phyloP scores from a whole-genome alignment of 2,113 vertebrate genomes.

The Hyaena hyaena region DNA sequence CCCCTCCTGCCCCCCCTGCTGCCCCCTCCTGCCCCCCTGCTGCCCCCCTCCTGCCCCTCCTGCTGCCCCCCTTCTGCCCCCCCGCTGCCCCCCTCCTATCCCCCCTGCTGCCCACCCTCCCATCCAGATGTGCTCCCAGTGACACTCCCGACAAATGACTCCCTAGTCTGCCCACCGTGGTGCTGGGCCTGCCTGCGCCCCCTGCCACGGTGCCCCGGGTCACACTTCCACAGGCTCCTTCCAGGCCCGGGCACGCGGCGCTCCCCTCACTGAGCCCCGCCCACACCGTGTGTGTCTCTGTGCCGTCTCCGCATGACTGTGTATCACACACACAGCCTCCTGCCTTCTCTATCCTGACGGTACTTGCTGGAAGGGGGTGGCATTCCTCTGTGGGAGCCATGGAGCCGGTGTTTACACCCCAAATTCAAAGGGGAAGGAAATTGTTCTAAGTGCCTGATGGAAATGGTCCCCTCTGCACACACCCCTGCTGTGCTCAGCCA shows the following conservation, averaged over 20 bases:
- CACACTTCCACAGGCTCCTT: neutral
- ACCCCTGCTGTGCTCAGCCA: rapidly evolving
- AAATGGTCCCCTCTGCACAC: rapidly evolving
- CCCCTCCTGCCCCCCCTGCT: too few species aligned
- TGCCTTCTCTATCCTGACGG: rapidly evolving
- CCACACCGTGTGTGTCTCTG: rapidly evolving
- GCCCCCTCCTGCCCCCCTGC: too few species aligned
- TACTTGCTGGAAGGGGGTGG: neutral
- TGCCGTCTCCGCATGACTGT: rapidly evolving
- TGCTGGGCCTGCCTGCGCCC: neutral
- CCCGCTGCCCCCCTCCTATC: too few species aligned
- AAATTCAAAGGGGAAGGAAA: neutral
- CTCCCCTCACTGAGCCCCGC: too few species aligned
- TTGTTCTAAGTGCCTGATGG: rapidly evolving
- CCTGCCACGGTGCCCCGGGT: neutral
- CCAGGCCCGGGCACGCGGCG: rapidly evolving
- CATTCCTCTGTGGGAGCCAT: rapidly evolving
- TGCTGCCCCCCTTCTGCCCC: too few species aligned
- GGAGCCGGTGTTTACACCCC: rapidly evolving
- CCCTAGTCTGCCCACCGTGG: neutral
- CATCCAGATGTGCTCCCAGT: rapidly evolving
- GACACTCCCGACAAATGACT: too few species aligned
- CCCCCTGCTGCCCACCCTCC: too few species aligned
- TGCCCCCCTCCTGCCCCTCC: too few species aligned
- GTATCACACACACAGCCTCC: rapidly evolving